These are phyloP conservation scores for Oeneis ivallda DNA, from an alignment of 2,888 invertebrate species.

Conservation along the genomic window DNA sequence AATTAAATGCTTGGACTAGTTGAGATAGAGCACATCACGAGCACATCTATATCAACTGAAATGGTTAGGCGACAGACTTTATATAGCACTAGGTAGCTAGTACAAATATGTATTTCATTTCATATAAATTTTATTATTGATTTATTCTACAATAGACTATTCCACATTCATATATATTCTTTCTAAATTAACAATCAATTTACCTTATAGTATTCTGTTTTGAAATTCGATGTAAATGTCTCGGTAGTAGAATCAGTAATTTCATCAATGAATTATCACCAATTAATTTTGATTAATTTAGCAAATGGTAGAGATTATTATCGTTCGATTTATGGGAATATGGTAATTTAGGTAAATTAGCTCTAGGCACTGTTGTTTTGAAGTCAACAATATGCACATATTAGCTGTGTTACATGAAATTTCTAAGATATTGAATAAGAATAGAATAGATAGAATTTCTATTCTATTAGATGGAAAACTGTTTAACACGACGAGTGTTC, in stretches of 20 bases:
- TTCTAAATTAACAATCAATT: background rate
- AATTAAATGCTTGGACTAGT: too few relatives aligned
- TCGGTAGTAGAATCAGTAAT: slow-evolving; percentile 21
- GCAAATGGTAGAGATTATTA: slow-evolving; percentile 22
- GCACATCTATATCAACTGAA: too few relatives aligned
- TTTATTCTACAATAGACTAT: too few relatives aligned
- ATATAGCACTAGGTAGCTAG: too few relatives aligned
- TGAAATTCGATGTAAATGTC: slow-evolving; percentile 14
- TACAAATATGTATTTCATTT: too few relatives aligned
- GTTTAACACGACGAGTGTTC: too few relatives aligned
- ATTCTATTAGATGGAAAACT: too few relatives aligned
- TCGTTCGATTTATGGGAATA: slow-evolving; percentile 24
- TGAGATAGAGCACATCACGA: too few relatives aligned
- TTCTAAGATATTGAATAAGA: background rate
- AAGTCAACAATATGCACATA: background rate
- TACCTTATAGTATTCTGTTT: slow-evolving; percentile 9
- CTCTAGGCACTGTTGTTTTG: slow-evolving; percentile 15
- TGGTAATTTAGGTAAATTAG: slow-evolving; percentile 23
- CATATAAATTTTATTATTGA: too few relatives aligned
- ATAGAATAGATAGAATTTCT: too few relatives aligned
- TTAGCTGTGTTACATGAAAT: background rate
- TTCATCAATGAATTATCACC: slow-evolving; percentile 21
- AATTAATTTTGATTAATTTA: slow-evolving; percentile 31
- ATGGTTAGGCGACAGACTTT: too few relatives aligned
- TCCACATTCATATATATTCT: background rate